Base-by-base conservation (phyloP, 1,140 invertebrate species). In the Musca domestica region DNA sequence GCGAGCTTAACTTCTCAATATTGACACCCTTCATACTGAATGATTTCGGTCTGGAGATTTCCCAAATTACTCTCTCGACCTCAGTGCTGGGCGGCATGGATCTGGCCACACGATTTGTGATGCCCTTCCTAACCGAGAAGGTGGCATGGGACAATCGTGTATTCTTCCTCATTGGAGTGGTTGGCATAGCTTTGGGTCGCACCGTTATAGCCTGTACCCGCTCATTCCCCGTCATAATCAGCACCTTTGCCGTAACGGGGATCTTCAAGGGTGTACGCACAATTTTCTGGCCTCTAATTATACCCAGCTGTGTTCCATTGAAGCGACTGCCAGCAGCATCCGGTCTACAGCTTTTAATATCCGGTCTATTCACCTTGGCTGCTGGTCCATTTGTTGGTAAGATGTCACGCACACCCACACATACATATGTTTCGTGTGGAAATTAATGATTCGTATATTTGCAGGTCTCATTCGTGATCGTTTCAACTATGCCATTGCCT, bases 1-100 rank as follows among this genome's bases (percentile, higher is more conserved):
- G 86, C 4, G 90, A 91, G 78, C 74, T 90, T 1, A 90, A 90
- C 75, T 91, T 91, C 76, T 87, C 89, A 1, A 82, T 90, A 3
- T 76, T 91, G 27, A 89, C 88, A 2, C 88, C 89, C 3, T 89
- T 91, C 56, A 88, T 91, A 63, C 74, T 91, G 34, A 82, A 78
- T 2, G 89, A 90, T 70, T 87, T 85, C 69, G 84, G 85, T 1
- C 84, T 88, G 67, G 72, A 76, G 1, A 88, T 85, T 22, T 63
- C 76, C 2, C 83, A 89, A 80, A 85, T 88, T 0, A 88, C 88
- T 0, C 79, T 84, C 2, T 85, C 86, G 49, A 87, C 89, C 83
- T 89, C 88, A 3, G 74, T 87, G 10, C 74, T 89, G 51, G 88
- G 83, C 9, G 83, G 84, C 25, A 75, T 87, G 14, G 88, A 90